Evolutionary conservation across 2,797 vertebrate genomes (phyloP), one percentile per base, ranked within the genome.

Genomic region (Megaceryle alcyon): DNA sequence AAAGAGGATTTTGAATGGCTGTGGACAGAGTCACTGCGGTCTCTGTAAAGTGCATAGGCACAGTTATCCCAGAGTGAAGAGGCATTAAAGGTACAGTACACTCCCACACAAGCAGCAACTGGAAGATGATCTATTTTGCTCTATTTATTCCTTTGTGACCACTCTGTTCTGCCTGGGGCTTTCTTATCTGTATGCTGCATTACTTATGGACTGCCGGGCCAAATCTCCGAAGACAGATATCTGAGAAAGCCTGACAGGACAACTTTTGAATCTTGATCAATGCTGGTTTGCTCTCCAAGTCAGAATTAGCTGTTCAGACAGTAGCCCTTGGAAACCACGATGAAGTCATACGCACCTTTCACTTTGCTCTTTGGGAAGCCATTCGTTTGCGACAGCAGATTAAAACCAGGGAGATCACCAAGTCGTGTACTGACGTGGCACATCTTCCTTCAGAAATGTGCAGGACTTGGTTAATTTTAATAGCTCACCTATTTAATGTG

Each of bases 81-180:
- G 39, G 16, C 79, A 21, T 68, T 68, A 75, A 31, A 80, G 61
- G 68, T 77, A 82, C 60, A 53, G 31, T 54, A 78, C 84, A 43
- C 59, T 87, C 7, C 46, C 56, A 49, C 65, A 41, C 43, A 66
- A 76, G 54, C 73, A 69, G 64, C 33, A 65, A 84, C 65, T 92
- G 77, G 35, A 92, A 75, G 60, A 94, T 93, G 60, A 92, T 80
- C 76, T 92, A 68, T 86, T 95, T 93, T 95, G 94, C 84, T 94
- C 75, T 93, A 90, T 78, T 95, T 96, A 94, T 91, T 96, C 68
- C 84, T 94, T 96, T 95, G 77, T 93, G 96, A 89, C 69, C 73
- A 53, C 43, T 83, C 33, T 82, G 28, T 89, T 89, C 68, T 94
- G 92, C 90, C 85, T 59, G 54, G 48, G 85, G 92, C 88, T 93